Conservation (phyloP, 2,888 invertebrate species). For the Campoplex nolae region DNA sequence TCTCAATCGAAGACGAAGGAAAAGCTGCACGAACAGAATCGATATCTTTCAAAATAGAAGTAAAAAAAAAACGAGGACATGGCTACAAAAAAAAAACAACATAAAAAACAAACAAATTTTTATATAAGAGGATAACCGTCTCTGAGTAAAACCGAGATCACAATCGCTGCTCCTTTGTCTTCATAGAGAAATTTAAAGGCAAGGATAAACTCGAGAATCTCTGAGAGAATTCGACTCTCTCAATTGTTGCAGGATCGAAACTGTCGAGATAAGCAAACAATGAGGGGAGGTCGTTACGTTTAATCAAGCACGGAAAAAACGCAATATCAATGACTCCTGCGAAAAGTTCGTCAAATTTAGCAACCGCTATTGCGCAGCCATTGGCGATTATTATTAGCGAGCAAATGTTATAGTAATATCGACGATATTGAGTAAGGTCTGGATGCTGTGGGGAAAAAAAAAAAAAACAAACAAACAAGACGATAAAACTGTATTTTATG, state of each 20-base stretch:
- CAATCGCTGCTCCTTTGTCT: slow-evolving; percentile 31
- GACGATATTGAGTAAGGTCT: slow-evolving; percentile 17
- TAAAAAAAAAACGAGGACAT: neutral
- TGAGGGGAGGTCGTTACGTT: slow-evolving; percentile 64
- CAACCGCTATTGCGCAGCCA: slow-evolving; percentile 31
- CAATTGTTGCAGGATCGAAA: slow-evolving; percentile 45
- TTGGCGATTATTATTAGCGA: slow-evolving; percentile 1
- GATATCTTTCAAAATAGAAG: neutral
- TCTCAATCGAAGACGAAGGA: neutral
- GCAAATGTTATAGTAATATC: slow-evolving; percentile 11
- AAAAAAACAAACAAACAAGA: neutral
- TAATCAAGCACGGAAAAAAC: slow-evolving; percentile 66
- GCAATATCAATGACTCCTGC: slow-evolving; percentile 44
- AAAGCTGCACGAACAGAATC: neutral
- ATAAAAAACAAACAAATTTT: neutral
- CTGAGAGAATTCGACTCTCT: slow-evolving; percentile 8
- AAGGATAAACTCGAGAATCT: slow-evolving; percentile 46
- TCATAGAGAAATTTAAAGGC: slow-evolving; percentile 50
- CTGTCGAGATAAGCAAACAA: slow-evolving; percentile 18
- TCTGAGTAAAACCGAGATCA: neutral
- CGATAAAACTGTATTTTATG: neutral
- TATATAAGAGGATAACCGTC: neutral
- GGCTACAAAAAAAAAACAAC: neutral
- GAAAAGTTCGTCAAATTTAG: slow-evolving; percentile 40
- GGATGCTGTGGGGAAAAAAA: neutral